Percentiles rank a stretch among this genome's conserved stretches.
These are phyloP conservation scores for Oligia latruncula DNA, from an alignment of 2,888 invertebrate species.

Conservation along the genomic window DNA sequence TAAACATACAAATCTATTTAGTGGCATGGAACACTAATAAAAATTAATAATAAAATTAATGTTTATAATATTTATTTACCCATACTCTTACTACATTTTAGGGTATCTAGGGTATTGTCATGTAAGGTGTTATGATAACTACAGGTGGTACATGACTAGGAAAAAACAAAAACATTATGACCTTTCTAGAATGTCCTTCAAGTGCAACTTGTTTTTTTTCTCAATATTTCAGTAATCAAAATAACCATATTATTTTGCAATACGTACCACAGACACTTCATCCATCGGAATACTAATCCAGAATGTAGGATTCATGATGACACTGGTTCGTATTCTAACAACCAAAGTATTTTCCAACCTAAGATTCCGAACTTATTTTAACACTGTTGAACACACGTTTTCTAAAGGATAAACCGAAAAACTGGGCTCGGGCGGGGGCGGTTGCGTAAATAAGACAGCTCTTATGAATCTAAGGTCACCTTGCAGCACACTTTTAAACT, in stretches of 20 bases:
- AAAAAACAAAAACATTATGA: slow-evolving; percentile 65
- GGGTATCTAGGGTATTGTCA: not conserved
- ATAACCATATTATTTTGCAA: slow-evolving; percentile 32
- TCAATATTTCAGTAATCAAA: slow-evolving; percentile 26
- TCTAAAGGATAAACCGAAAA: slow-evolving; percentile 63
- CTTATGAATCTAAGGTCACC: slow-evolving; percentile 61
- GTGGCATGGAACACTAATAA: not conserved
- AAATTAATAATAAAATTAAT: slow-evolving; percentile 1
- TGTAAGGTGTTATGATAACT: slow-evolving; percentile 9
- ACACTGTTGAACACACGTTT: slow-evolving; percentile 77
- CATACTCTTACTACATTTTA: not conserved
- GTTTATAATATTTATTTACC: slow-evolving; percentile 16
- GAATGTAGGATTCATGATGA: slow-evolving; percentile 70
- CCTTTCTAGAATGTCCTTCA: slow-evolving; percentile 73
- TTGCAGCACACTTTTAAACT: slow-evolving; percentile 69
- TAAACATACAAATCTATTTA: slow-evolving; percentile 3
- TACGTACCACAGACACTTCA: slow-evolving; percentile 87
- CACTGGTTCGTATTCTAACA: slow-evolving; percentile 78
- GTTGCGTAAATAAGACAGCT: slow-evolving; percentile 58
- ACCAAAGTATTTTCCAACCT: slow-evolving; percentile 81
- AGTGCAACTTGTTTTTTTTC: slow-evolving; percentile 63
- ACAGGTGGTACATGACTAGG: slow-evolving; percentile 12
- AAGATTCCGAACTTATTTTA: slow-evolving; percentile 73
- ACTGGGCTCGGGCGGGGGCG: slow-evolving; percentile 45
- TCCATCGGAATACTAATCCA: slow-evolving; percentile 75